phyloP scores from a whole-genome alignment of 2,888 invertebrate genomes.

The Drosophila algonquin region DNA sequence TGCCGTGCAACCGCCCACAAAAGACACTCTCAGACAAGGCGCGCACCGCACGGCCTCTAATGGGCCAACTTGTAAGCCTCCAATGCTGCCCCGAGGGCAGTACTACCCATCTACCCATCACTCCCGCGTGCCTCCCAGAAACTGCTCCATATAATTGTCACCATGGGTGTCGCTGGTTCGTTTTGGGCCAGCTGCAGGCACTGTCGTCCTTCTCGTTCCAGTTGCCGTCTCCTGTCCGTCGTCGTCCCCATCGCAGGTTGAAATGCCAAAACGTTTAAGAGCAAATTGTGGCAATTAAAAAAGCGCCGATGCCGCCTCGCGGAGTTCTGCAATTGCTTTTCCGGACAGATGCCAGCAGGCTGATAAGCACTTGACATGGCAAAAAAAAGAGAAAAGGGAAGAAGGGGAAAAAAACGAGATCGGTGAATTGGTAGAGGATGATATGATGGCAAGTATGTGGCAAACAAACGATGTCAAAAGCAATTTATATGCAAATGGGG shows the following conservation, averaged over 20 bases:
- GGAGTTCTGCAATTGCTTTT: conserved; percentile 57
- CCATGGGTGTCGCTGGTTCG: conserved; percentile 73
- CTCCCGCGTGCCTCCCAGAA: conserved; percentile 13
- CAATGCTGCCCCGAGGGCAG: conserved; percentile 52
- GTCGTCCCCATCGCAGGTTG: conserved; percentile 30
- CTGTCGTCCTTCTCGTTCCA: background rate
- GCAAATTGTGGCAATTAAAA: conserved; percentile 74
- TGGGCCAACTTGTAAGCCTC: conserved; percentile 54
- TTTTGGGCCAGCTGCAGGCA: conserved; percentile 35
- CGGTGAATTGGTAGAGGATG: background rate
- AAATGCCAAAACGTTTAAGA: conserved; percentile 71
- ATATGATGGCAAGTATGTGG: conserved; percentile 29
- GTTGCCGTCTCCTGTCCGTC: background rate
- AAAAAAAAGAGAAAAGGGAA: conserved; percentile 20
- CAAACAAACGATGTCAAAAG: conserved; percentile 63
- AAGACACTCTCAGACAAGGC: conserved; percentile 29
- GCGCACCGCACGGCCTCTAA: conserved; percentile 36
- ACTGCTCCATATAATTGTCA: conserved; percentile 76
- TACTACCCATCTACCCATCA: conserved; percentile 9
- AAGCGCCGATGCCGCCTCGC: conserved; percentile 36
- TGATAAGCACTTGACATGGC: conserved; percentile 64
- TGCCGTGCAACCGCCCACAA: conserved; percentile 13
- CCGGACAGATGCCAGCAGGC: conserved; percentile 66
- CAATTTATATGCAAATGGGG: conserved; percentile 81
- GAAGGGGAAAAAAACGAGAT: conserved; percentile 14